phyloP scores from a whole-genome alignment of 1,140 invertebrate genomes.

The Bemisia tabaci region DNA sequence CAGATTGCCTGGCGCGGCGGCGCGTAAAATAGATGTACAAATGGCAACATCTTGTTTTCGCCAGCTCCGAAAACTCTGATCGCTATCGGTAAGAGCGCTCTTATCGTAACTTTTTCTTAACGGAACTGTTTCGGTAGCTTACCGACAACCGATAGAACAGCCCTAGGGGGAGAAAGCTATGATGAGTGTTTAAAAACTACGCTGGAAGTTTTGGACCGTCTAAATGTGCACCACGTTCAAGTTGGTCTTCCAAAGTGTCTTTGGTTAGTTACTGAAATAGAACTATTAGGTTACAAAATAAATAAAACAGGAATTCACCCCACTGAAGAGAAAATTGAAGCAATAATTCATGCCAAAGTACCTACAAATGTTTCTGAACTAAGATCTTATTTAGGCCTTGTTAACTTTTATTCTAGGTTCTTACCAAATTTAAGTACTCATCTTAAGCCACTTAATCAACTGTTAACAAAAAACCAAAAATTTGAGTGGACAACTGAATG shows the following conservation, averaged over 20 bases:
- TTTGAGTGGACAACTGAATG: too few relatives aligned
- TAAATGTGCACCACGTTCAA: constrained; percentile 7
- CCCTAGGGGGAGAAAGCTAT: constrained; percentile 1
- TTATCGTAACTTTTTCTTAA: too few relatives aligned
- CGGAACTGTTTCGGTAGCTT: too few relatives aligned
- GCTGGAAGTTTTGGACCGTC: constrained; percentile 6
- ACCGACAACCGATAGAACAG: too few relatives aligned
- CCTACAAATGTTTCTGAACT: constrained; percentile 25
- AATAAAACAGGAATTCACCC: constrained; percentile 9
- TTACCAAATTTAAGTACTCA: constrained; percentile 13
- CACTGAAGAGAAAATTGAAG: constrained; percentile 25
- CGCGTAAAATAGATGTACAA: too few relatives aligned
- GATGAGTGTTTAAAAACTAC: constrained; percentile 5
- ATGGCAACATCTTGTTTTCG: too few relatives aligned
- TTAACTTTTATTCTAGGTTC: constrained; percentile 18
- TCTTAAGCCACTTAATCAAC: constrained; percentile 12
- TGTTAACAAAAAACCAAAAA: constrained; percentile 15
- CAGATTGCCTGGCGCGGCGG: too few relatives aligned
- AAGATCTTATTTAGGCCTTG: constrained; percentile 16
- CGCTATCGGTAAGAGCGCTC: too few relatives aligned
- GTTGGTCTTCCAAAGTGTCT: constrained; percentile 11
- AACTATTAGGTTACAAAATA: constrained; percentile 11
- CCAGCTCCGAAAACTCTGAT: too few relatives aligned
- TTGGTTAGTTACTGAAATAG: constrained; percentile 11
- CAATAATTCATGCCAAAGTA: constrained; percentile 25